Evolutionary conservation across 64 coral and sea anemone genomes (phyloP).

Genomic region (Hydrozoanthus tunicans): DNA sequence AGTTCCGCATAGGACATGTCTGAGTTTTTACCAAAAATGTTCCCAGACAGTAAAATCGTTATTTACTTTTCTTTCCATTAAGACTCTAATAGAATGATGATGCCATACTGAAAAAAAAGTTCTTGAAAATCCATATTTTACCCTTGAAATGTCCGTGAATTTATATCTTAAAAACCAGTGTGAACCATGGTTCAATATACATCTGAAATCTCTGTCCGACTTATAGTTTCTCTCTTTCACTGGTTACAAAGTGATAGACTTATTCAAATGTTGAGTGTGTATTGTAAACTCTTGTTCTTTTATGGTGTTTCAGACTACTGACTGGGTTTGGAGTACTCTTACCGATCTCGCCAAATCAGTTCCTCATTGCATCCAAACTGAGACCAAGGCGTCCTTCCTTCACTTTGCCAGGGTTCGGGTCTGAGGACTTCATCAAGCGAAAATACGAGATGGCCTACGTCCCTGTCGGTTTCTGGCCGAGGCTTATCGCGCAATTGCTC

Average conservation of each 20-base stretch:
- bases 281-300: not conserved
- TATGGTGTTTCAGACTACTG: conserved; percentile 55
- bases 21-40: conserved; percentile 62
- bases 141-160: too few relatives aligned
- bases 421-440: conserved; percentile 32
- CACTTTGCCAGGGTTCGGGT: conserved; percentile 30
- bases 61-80: not conserved
- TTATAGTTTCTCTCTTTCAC: not conserved
- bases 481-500: conserved; percentile 64
- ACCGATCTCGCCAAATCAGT: conserved; percentile 66
- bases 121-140: too few relatives aligned
- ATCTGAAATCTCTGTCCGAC: too few relatives aligned
- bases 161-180: too few relatives aligned
- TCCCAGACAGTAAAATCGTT: conserved; percentile 61
- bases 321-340: conserved; percentile 78
- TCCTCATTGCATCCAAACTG: conserved; percentile 72
- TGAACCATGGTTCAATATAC: too few relatives aligned
- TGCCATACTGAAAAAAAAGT: too few relatives aligned
- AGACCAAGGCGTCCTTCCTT: conserved; percentile 7
- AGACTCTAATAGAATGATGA: too few relatives aligned
- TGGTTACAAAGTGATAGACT: not conserved
- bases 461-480: conserved; percentile 79
- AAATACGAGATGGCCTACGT: conserved; percentile 81
- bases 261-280: not conserved
- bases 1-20: conserved; percentile 59